Base-by-base conservation (phyloP, 2,888 invertebrate genomes). In the Zaprionus lineosus region DNA sequence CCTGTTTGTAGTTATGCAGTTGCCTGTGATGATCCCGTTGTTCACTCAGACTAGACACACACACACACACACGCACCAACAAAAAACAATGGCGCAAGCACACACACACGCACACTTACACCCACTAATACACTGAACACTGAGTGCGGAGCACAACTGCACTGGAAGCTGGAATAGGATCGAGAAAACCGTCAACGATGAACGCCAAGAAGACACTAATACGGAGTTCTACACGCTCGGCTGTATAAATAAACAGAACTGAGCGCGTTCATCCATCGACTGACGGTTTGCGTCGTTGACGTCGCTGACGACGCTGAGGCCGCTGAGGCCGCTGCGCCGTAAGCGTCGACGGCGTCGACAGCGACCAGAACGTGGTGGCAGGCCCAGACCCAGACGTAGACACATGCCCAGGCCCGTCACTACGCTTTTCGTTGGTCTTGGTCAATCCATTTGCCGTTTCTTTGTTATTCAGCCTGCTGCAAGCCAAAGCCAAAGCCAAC, bases 151-250 rank as follows among this genome's bases (percentile, higher is more conserved):
- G n/a, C 47, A 50, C 41, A 70, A 51, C 67, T 59, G 59, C 56
- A 44, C 55, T 65, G 40, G 52, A 16, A 58, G 68, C 44, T 67
- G 67, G 52, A 12, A 33, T 37, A 39, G 52, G 53, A 52, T 33
- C 55, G 62, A 33, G 52, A 56, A 50, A 61, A 66, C 74, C 74
- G 76, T 65, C 75, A 76, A 74, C 74, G 72, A 68, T 79, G 71
- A 76, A 77, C 78, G 83, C 86, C 85, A 82, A 88, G 86, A 87
- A 88, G 77, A 86, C 76, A 87, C 86, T 86, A 84, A 86, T 84
- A 86, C 75, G 68, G 72, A 72, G 75, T 86, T 86, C 86, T 86
- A 76, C 70, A 48, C 50, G 67, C 53, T 73, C 81, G 71, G 86
- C 70, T 82, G 86, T 86, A 86, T 86, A 86, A 86, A 86, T 86